Base-by-base conservation (phyloP, 2,888 invertebrate genomes). In the Diplolepis rosae region DNA sequence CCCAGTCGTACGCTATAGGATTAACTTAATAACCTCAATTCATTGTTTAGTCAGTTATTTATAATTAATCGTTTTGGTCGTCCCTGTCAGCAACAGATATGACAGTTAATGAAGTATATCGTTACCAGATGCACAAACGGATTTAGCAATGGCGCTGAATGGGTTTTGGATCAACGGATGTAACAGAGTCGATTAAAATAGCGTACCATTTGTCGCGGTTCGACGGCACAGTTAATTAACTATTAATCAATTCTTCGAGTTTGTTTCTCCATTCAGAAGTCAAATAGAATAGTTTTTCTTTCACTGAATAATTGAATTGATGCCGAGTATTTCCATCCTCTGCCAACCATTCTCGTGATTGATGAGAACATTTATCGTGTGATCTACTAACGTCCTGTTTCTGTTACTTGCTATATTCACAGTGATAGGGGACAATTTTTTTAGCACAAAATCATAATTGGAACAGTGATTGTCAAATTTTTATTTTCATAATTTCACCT, bases 41-140 rank as follows among this genome's bases (percentile, higher is more conserved):
- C 79, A 85, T 84, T 87, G 85, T 85, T 84, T 80, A 80, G 84
- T 80, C 81, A 82, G 81, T 86, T 86, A 86, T 85, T 87, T 84
- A 86, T 87, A 87, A 87, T 87, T 85, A 87, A 85, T 85, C 83
- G 84, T 82, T 82, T 77, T 82, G 78, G 78, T 81, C 77, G 80
- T 80, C 79, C 78, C 87, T 87, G 87, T 82, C 83, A 81, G 73
- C 82, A 81, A 82, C 87, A 87, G 86, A 86, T 85, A 85, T 85
- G 87, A 86, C 83, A 81, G 82, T 82, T 84, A 85, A 87, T 86
- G 85, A 88, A 85, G 84, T 85, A 83, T 83, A 85, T 82, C 84
- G 80, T 78, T 79, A 80, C 76, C 84, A 84, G 83, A 82, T 82
- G 81, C 75, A 79, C 79, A 81, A 82, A 81, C 80, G 79, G 76